Conservation (phyloP, 2,888 invertebrate species). For the Watsonalla cultraria region DNA sequence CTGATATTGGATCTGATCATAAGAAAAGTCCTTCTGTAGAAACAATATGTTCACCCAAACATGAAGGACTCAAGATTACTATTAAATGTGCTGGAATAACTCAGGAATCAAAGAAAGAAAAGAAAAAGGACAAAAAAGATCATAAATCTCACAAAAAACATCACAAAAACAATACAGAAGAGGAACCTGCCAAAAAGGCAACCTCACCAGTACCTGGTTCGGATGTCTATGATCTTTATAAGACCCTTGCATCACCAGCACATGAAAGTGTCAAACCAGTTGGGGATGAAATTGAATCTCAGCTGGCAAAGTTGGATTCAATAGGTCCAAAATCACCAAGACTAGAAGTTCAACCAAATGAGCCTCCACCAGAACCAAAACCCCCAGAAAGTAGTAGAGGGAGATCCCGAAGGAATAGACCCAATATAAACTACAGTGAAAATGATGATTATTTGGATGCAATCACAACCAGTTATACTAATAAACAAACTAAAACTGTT, state of each 20-base stretch:
- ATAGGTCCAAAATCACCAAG: constrained; percentile 46
- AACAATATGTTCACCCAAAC: constrained; percentile 70
- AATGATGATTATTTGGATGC: constrained; percentile 75
- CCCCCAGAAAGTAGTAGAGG: constrained; percentile 57
- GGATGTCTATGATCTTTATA: constrained; percentile 72
- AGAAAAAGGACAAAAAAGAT: constrained; percentile 73
- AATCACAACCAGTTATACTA: constrained; percentile 58
- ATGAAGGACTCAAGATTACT: constrained; percentile 74
- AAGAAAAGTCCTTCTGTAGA: constrained; percentile 67
- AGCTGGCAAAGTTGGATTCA: constrained; percentile 59
- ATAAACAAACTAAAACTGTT: constrained; percentile 59
- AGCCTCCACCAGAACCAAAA: constrained; percentile 63
- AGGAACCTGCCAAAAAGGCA: constrained; percentile 53
- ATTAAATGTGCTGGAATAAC: constrained; percentile 67
- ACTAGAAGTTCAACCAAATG: constrained; percentile 52
- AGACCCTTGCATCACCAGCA: constrained; percentile 71
- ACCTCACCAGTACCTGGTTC: constrained; percentile 74
- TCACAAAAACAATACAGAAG: constrained; percentile 58
- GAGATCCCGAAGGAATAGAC: constrained; percentile 67
- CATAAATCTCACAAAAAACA: constrained; percentile 74
- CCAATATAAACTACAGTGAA: constrained; percentile 77
- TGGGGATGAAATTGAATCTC: constrained; percentile 59
- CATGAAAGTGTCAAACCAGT: constrained; percentile 39
- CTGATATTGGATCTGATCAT: constrained; percentile 61
- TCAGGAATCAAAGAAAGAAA: constrained; percentile 64